These are phyloP conservation scores for Gallinago stenura DNA, from an alignment of 2,797 vertebrate genomes.

Conservation along the genomic window DNA sequence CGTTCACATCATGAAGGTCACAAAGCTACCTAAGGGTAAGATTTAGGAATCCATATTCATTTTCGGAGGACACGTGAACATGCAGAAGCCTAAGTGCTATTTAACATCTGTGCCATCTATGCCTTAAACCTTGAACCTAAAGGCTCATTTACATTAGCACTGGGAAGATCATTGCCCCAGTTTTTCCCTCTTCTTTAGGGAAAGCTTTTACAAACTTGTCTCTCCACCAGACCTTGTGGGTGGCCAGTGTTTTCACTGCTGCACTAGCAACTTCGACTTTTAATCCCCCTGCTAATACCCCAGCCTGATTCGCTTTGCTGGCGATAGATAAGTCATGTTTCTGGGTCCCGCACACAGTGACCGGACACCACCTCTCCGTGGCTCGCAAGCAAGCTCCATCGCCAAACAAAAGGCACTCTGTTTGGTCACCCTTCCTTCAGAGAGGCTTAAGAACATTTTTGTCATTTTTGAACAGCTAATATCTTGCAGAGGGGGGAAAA, in stretches of 20 bases:
- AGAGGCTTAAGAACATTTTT: slow-evolving; percentile 98
- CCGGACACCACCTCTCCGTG: slow-evolving; percentile 74
- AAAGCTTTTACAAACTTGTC: background rate
- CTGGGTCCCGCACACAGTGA: slow-evolving; percentile 79
- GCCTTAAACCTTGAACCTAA: background rate
- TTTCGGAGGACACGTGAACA: background rate
- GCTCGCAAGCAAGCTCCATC: slow-evolving; percentile 68
- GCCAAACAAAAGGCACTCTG: slow-evolving; percentile 90
- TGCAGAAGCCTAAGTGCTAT: background rate
- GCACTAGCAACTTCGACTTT: slow-evolving; percentile 68
- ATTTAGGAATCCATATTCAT: background rate
- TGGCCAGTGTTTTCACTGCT: slow-evolving; percentile 77
- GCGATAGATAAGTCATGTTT: slow-evolving; percentile 80
- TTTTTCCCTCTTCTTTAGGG: background rate
- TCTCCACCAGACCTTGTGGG: slow-evolving; percentile 72
- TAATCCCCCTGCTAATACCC: slow-evolving; percentile 83
- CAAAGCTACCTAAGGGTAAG: background rate
- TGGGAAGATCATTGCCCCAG: background rate
- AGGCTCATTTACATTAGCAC: background rate
- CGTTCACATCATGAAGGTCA: background rate
- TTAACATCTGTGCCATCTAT: background rate
- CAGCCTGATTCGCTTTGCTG: slow-evolving; percentile 76
- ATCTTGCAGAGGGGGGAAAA: slow-evolving; percentile 81
- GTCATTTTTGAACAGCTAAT: slow-evolving; percentile 99
- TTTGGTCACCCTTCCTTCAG: slow-evolving; percentile 85